phyloP scores from a whole-genome alignment of 2,888 invertebrate species.

The Eulithis testata region DNA sequence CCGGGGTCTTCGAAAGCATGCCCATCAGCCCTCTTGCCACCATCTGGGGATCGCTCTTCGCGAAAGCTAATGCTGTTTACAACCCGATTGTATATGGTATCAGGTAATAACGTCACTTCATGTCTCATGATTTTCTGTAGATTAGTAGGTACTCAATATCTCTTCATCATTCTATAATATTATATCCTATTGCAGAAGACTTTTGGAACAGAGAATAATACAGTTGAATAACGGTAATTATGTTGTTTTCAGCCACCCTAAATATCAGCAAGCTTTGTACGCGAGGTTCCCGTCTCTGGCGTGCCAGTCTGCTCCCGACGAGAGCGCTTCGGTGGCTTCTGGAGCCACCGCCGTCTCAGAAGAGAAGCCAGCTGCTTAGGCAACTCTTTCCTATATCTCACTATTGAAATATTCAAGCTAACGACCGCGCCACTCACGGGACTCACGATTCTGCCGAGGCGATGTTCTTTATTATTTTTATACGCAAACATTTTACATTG shows the following conservation, averaged over 20 bases:
- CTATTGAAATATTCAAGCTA: conserved; percentile 33
- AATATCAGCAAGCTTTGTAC: conserved; percentile 90
- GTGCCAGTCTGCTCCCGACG: conserved; percentile 86
- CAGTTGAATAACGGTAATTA: conserved; percentile 7
- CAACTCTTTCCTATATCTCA: conserved; percentile 14
- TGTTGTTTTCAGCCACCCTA: conserved; percentile 87
- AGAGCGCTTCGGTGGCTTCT: conserved; percentile 87
- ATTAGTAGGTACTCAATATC: too few relatives aligned
- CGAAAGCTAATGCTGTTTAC: conserved; percentile 95
- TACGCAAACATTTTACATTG: conserved; percentile 74
- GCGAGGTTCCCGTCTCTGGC: conserved; percentile 91
- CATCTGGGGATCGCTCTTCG: conserved; percentile 96
- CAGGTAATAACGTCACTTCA: conserved; percentile 81
- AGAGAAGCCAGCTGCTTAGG: conserved; percentile 87
- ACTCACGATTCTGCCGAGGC: conserved; percentile 69
- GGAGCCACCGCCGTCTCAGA: conserved; percentile 88
- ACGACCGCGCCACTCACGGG: conserved; percentile 50
- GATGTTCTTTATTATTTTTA: conserved; percentile 81
- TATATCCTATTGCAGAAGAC: too few relatives aligned
- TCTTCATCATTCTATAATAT: too few relatives aligned
- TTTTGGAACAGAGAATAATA: too few relatives aligned
- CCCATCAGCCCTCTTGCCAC: conserved; percentile 92
- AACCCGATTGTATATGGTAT: conserved; percentile 96
- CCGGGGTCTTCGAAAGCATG: conserved; percentile 90
- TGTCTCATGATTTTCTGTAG: neutral